These are phyloP conservation scores for Aegotheles bennettii DNA, from an alignment of 2,113 vertebrate genomes.

Conservation along the genomic window DNA sequence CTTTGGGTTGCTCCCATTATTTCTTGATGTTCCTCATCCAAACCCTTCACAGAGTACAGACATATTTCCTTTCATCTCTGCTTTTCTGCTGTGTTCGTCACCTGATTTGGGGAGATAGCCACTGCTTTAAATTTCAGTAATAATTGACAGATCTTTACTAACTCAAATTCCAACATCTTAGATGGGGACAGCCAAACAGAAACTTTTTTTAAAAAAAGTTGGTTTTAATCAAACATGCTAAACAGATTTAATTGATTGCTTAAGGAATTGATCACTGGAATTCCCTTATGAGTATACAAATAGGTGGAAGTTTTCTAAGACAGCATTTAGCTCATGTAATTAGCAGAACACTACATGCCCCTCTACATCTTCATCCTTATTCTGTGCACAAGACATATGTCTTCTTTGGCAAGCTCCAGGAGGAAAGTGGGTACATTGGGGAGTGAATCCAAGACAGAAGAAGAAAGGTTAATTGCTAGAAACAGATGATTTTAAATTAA, in stretches of 20 bases:
- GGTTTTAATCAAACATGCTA: not conserved
- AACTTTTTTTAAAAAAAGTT: not conserved
- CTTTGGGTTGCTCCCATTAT: not conserved
- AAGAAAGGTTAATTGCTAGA: not conserved
- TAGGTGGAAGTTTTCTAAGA: not conserved
- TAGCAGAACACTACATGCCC: not conserved
- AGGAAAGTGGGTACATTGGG: not conserved
- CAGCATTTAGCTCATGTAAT: not conserved
- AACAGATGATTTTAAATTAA: not conserved
- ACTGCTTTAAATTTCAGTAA: not conserved
- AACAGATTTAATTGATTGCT: not conserved
- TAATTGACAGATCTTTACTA: not conserved
- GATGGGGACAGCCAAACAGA: not conserved
- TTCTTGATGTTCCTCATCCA: not conserved
- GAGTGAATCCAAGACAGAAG: not conserved
- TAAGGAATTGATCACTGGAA: not conserved
- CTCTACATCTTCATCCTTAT: not conserved
- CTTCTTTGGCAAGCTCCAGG: not conserved
- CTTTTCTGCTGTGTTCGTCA: not conserved
- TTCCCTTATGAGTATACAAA: not conserved
- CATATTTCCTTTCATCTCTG: not conserved
- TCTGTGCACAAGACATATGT: not conserved
- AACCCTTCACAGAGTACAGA: not conserved
- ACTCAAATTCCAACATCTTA: not conserved
- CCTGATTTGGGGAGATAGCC: not conserved